Evolutionary conservation across 1,140 invertebrate species (phyloP).

Genomic region (Drosophila mayri): DNA sequence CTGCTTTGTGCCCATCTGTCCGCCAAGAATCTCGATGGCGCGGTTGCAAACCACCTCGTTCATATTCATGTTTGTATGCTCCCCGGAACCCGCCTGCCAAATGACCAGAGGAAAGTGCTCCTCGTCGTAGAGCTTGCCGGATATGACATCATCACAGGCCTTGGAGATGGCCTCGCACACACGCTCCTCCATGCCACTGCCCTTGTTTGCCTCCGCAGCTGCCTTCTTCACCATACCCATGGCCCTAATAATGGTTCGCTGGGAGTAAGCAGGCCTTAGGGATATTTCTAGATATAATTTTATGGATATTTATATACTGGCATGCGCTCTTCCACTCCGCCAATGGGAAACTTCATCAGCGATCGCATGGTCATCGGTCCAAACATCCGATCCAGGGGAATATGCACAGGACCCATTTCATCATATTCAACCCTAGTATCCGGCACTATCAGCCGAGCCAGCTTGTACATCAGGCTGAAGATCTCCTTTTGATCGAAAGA

Average conservation of each 20-base stretch:
- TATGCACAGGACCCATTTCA: slow-evolving; percentile 96
- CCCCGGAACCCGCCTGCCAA: slow-evolving; percentile 99
- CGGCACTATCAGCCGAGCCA: slow-evolving; percentile 41
- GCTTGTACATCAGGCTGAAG: slow-evolving; percentile 62
- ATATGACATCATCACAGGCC: slow-evolving; percentile 98
- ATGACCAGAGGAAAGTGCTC: slow-evolving; percentile 98
- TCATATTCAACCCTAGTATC: slow-evolving; percentile 91
- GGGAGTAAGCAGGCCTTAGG: background rate
- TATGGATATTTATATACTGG: slow-evolving; percentile 87
- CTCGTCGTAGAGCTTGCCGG: slow-evolving; percentile 94
- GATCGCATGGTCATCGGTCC: slow-evolving; percentile 98
- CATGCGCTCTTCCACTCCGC: slow-evolving; percentile 95
- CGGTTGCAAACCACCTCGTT: slow-evolving; percentile 98
- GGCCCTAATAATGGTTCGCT: slow-evolving; percentile 95
- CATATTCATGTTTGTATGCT: slow-evolving; percentile 99
- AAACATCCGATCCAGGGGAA: slow-evolving; percentile 97
- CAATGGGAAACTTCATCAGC: slow-evolving; percentile 98
- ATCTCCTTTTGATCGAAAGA: slow-evolving; percentile 74
- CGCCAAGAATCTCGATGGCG: slow-evolving; percentile 97
- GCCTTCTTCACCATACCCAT: slow-evolving; percentile 99
- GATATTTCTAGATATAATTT: too few species aligned
- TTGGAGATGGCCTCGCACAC: slow-evolving; percentile 94
- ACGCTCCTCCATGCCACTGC: slow-evolving; percentile 95
- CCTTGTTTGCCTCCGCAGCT: slow-evolving; percentile 96
- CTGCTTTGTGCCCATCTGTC: slow-evolving; percentile 95